These are phyloP conservation scores for human DNA, from an alignment of 2,113 vertebrate species.

Conservation along the genomic window GRCh38 chr9:92747001-92747500, in stretches of 20 bases:
- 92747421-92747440: background rate
- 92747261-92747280: background rate
- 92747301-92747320: background rate
- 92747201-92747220: background rate
- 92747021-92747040: background rate
- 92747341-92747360: background rate
- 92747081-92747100: background rate
- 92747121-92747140: background rate
- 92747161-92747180: background rate
- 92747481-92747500: background rate
- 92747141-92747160: background rate
- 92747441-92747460: background rate
- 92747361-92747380: background rate
- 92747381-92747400: background rate
- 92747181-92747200: background rate
- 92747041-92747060: background rate
- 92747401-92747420: background rate
- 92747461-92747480: background rate
- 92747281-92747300: background rate
- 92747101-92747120: background rate
- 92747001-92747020: background rate
- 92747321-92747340: background rate
- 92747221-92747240: background rate
- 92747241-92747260: background rate
- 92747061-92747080: background rate